Base-by-base conservation (phyloP, 2,888 invertebrate species). In the Pharmacophagus antenor region DNA sequence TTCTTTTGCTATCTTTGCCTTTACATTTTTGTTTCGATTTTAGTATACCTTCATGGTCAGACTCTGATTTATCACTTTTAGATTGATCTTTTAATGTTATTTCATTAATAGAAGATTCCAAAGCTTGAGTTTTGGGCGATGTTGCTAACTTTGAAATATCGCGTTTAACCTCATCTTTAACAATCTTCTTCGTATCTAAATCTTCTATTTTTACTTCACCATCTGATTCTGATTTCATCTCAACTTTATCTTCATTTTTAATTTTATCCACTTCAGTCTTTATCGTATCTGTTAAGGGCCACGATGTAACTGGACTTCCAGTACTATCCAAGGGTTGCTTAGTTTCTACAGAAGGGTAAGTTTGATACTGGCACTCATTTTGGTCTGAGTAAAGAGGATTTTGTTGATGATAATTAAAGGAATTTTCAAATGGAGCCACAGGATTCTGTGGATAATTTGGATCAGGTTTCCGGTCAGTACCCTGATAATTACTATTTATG, bases 151-250 rank as follows among this genome's bases (percentile, higher is more conserved):
- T 31, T 23, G 60, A 52, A 15, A 46, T 61, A n/a, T 65, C 70
- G 54, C 71, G 76, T 66, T 84, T 87, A n/a, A 69, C 65, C 60
- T 89, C 89, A 61, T 87, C 84, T 69, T 85, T 86, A 1, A 89
- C 87, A 42, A 88, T 83, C 68, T 80, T 88, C 67, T 85, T 92
- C 27, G 85, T 91, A 67, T 88, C 91, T 58, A 92, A 80, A 71
- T 89, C 88, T 72, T 91, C 85, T 61, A 91, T 90, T 80, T 92
- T 85, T 1, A 90, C 79, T 79, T 91, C 91, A 2, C 92, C 92
- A 23, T 91, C 92, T 0, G 88, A 86, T 73, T 92, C 92, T 2
- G 90, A 88, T 70, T 91, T 91, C 1, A 85, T 79, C 68, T 91
- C 91, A 5, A 75, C 64, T 74, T 87, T 91, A 62, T 87, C 89